Evolutionary conservation across 2,888 invertebrate species (phyloP).

Genomic region (Dilophus febrilis): DNA sequence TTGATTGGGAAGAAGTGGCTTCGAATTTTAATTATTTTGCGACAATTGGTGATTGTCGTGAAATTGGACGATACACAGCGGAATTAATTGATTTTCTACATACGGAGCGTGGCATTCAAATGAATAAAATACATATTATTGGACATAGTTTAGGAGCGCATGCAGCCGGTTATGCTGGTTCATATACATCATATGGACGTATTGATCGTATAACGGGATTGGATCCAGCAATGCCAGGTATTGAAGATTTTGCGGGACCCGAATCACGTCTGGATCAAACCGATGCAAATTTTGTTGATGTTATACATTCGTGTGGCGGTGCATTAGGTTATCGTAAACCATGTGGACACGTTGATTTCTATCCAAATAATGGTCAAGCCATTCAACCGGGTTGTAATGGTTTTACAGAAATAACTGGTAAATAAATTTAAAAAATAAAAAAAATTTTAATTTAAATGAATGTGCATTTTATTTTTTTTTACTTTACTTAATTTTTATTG

Average conservation of each 20-base stretch:
- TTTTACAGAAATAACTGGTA: background rate
- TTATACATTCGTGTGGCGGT: slow-evolving; percentile 56
- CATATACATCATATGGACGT: slow-evolving; percentile 27
- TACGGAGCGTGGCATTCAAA: slow-evolving; percentile 4
- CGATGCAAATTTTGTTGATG: slow-evolving; percentile 57
- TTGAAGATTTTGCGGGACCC: slow-evolving; percentile 27
- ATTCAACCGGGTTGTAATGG: slow-evolving; percentile 51
- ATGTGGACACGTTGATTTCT: slow-evolving; percentile 55
- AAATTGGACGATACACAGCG: slow-evolving; percentile 26
- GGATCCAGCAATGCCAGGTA: slow-evolving; percentile 53
- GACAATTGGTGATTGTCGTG: slow-evolving; percentile 24
- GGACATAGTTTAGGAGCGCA: slow-evolving; percentile 43
- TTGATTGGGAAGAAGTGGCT: slow-evolving; percentile 27
- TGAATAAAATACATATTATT: slow-evolving; percentile 24
- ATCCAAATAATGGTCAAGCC: slow-evolving; percentile 50
- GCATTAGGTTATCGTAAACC: slow-evolving; percentile 42
- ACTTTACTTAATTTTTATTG: too few species aligned
- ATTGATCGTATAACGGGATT: slow-evolving; percentile 42
- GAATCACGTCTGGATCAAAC: slow-evolving; percentile 35
- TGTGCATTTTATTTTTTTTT: background rate
- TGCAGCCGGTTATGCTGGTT: slow-evolving; percentile 40
- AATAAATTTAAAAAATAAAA: too few species aligned
- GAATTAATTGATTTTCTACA: slow-evolving; percentile 13
- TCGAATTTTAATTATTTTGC: slow-evolving; percentile 25
- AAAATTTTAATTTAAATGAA: too few species aligned